These are phyloP conservation scores for Propithecus deckenii DNA, from an alignment of 2,797 vertebrate species.

Conservation along the genomic window DNA sequence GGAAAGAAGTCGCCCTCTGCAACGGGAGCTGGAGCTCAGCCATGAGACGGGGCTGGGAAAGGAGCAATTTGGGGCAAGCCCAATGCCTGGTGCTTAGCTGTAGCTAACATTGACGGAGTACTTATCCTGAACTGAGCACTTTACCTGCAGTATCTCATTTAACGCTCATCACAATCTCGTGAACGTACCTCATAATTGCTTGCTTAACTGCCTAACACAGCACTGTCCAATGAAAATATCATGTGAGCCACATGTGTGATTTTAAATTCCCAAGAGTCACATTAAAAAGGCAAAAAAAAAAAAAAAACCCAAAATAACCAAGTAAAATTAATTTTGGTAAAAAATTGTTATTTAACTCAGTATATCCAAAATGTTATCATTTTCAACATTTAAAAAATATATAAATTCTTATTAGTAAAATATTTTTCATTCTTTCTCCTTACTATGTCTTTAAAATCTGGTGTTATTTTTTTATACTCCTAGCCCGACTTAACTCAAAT, in stretches of 20 bases:
- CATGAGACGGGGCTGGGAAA: neutral
- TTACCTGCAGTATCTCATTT: neutral
- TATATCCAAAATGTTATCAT: neutral
- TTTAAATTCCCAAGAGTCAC: neutral
- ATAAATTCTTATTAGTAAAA: neutral
- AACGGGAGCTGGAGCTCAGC: neutral
- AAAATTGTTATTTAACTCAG: neutral
- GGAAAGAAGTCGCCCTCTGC: neutral
- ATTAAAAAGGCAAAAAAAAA: neutral
- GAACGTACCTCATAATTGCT: neutral
- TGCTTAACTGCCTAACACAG: neutral
- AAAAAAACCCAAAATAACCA: neutral
- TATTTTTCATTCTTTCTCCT: neutral
- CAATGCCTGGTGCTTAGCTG: neutral
- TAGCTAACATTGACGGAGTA: neutral
- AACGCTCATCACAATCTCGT: neutral
- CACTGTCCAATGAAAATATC: neutral
- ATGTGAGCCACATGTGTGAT: neutral
- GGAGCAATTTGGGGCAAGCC: neutral
- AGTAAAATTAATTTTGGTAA: neutral
- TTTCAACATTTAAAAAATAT: neutral
- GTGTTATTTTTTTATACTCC: neutral
- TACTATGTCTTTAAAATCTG: neutral
- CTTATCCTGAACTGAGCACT: neutral
- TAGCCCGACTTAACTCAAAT: neutral